Percentiles rank a stretch among this genome's conserved stretches.
phyloP scores from a whole-genome alignment of 1,140 invertebrate species.

The Acromyrmex charruanus region DNA sequence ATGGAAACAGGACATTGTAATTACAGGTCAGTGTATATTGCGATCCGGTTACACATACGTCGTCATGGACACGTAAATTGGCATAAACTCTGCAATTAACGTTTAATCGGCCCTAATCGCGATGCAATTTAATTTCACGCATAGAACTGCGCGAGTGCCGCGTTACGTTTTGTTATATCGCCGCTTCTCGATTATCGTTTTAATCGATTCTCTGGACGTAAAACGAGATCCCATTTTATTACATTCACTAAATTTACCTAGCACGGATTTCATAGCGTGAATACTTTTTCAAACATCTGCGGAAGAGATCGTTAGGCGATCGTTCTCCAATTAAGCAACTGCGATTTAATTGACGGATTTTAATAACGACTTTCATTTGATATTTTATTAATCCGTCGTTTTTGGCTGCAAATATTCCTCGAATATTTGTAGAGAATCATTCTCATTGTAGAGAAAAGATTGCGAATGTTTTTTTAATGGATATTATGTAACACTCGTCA shows the following conservation, averaged over 20 bases:
- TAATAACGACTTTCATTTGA: conserved; percentile 47
- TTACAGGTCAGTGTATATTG: conserved; percentile 21
- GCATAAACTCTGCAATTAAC: conserved; percentile 49
- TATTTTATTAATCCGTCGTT: conserved; percentile 32
- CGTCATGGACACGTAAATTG: conserved; percentile 7
- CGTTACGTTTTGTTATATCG: conserved; percentile 12
- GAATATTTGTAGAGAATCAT: conserved; percentile 1
- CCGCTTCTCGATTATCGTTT: conserved; percentile 16
- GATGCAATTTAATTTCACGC: conserved; percentile 38
- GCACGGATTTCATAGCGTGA: neutral
- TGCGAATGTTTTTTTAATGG: conserved; percentile 27
- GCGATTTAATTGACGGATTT: conserved; percentile 51
- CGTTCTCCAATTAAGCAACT: conserved; percentile 41
- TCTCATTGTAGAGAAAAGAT: conserved; percentile 6
- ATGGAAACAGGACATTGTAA: conserved; percentile 61
- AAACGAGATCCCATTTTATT: conserved; percentile 50
- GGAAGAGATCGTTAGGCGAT: conserved; percentile 17
- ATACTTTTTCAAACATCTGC: conserved; percentile 3
- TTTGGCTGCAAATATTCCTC: conserved; percentile 11
- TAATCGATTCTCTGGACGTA: conserved; percentile 19
- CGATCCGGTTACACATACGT: conserved; percentile 54
- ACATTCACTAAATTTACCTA: conserved; percentile 15
- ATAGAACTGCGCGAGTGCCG: conserved; percentile 4
- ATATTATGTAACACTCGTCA: conserved; percentile 51
- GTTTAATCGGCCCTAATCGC: conserved; percentile 52